Conservation (phyloP, 1,140 invertebrate species). For the Stegodyphus dumicola region DNA sequence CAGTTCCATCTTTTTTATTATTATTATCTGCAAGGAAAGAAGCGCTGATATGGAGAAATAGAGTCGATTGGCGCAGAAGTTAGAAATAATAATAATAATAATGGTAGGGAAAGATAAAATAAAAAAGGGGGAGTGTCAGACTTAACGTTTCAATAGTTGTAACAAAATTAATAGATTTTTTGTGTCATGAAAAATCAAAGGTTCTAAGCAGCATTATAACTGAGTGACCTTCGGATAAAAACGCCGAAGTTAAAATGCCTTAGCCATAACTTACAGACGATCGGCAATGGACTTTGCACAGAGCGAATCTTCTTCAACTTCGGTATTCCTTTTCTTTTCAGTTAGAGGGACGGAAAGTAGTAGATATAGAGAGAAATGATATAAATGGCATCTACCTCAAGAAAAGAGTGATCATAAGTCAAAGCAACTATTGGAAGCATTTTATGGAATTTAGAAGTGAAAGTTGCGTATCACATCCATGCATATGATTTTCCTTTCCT, state of each 20-base stretch:
- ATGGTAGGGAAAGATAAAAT: neutral
- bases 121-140: neutral
- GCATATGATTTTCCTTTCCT: too few relatives aligned
- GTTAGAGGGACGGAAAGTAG: neutral
- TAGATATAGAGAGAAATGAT: neutral
- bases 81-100: neutral
- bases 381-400: neutral
- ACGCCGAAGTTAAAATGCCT: neutral
- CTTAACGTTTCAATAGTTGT: constrained; percentile 43
- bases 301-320: neutral
- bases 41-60: neutral
- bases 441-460: too few relatives aligned
- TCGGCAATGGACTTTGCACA: neutral
- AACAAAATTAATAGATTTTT: constrained; percentile 45
- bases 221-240: neutral
- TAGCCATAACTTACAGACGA: neutral
- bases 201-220: neutral
- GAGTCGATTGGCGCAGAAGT: constrained; percentile 7
- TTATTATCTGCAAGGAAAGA: neutral
- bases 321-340: neutral
- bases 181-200: constrained; percentile 20
- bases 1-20: neutral
- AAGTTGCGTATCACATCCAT: too few relatives aligned
- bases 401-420: neutral
- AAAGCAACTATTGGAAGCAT: neutral